A percentile compares a stretch with the other conserved stretches of the same genome.
Evolutionary conservation across 2,888 invertebrate genomes (phyloP).

Genomic region (Drosophila algonquin): DNA sequence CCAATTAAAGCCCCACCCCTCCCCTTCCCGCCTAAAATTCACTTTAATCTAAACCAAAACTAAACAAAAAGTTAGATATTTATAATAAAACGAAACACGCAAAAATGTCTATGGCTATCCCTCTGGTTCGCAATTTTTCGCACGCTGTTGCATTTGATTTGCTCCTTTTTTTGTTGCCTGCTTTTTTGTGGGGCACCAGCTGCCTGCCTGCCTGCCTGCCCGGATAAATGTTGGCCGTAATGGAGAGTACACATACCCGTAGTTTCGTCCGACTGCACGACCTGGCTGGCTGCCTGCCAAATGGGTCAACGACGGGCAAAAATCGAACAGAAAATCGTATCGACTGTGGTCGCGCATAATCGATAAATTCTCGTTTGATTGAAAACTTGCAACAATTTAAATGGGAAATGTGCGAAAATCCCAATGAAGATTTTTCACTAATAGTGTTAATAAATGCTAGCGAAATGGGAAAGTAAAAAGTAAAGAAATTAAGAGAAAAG

Average conservation of each 20-base stretch:
- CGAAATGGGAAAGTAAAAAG: background rate
- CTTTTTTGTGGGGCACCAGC: constrained; percentile 28
- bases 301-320: constrained; percentile 59
- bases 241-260: constrained; percentile 9
- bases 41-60: constrained; percentile 23
- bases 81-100: constrained; percentile 14
- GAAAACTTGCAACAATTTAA: constrained; percentile 26
- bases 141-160: constrained; percentile 42
- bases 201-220: background rate
- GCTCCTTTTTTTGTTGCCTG: constrained; percentile 23
- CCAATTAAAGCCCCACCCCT: constrained; percentile 21
- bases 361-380: constrained; percentile 42
- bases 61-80: background rate
- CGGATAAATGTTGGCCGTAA: constrained; percentile 4
- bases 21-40: constrained; percentile 13
- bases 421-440: constrained; percentile 18
- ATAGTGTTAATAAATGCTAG: constrained; percentile 25
- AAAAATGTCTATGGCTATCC: constrained; percentile 31
- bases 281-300: constrained; percentile 70
- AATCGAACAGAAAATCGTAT: constrained; percentile 33
- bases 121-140: constrained; percentile 38
- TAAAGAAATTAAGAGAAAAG: background rate
- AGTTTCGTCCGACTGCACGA: background rate
- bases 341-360: constrained; percentile 38
- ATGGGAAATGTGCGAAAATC: constrained; percentile 3